These are phyloP conservation scores for Limnephilus auricula DNA, from an alignment of 2,888 invertebrate genomes.

Conservation along the genomic window DNA sequence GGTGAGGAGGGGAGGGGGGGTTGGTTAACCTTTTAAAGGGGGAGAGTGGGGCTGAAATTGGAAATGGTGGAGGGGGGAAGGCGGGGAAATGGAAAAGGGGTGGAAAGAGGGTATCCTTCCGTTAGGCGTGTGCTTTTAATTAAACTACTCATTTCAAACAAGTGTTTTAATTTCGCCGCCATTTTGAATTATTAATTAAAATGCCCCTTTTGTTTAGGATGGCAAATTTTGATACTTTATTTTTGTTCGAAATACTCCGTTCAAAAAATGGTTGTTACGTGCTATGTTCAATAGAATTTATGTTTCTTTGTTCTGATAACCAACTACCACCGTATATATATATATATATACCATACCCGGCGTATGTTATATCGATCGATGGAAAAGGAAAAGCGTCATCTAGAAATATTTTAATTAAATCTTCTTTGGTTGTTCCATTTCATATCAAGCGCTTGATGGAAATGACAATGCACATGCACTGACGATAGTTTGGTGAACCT, in stretches of 20 bases:
- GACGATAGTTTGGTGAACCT: background rate
- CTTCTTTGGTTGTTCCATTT: no score
- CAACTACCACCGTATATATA: background rate
- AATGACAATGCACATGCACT: background rate
- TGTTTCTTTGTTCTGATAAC: constrained; percentile 2
- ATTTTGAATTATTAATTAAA: constrained; percentile 57
- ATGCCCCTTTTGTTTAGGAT: constrained; percentile 50
- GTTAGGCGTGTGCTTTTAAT: constrained; percentile 65
- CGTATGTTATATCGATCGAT: background rate
- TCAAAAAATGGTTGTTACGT: background rate
- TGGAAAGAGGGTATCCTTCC: constrained; percentile 46
- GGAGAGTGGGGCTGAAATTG: constrained; percentile 43
- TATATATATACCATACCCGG: no score
- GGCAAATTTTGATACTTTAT: constrained; percentile 39
- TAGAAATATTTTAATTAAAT: background rate
- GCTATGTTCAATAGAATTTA: background rate
- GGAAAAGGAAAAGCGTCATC: background rate
- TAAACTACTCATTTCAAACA: constrained; percentile 65
- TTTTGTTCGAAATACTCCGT: background rate
- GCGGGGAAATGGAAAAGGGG: constrained; percentile 20
- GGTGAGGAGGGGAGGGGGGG: background rate
- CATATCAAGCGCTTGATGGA: background rate
- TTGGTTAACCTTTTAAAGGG: constrained; percentile 52
- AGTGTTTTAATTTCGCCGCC: constrained; percentile 61
- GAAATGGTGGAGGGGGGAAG: constrained; percentile 43